These are phyloP conservation scores for Campoletis raptor DNA, from an alignment of 2,888 invertebrate species.

Conservation along the genomic window DNA sequence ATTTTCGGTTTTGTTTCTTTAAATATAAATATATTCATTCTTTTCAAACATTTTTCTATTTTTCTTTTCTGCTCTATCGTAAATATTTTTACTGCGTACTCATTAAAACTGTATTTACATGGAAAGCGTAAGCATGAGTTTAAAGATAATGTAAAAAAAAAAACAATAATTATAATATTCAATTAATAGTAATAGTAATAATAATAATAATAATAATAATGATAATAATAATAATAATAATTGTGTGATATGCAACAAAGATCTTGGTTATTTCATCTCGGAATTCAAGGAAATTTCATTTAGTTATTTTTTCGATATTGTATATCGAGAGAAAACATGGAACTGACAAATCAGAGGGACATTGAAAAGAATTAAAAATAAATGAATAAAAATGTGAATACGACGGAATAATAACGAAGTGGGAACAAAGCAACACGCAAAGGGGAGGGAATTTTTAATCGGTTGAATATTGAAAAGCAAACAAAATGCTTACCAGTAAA, in stretches of 20 bases:
- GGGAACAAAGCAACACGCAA: not conserved
- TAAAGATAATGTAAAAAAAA: not conserved
- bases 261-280: slow-evolving; percentile 37
- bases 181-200: slow-evolving; percentile 1
- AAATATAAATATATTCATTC: not conserved
- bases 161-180: not conserved
- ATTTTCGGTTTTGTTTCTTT: not conserved
- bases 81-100: slow-evolving; percentile 1
- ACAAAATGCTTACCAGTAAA: not conserved
- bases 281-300: slow-evolving; percentile 34
- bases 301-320: slow-evolving; percentile 4
- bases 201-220: not conserved
- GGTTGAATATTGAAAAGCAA: not conserved
- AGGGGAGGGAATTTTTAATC: not conserved
- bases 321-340: not conserved
- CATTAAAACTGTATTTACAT: slow-evolving; percentile 55
- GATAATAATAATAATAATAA: slow-evolving; percentile 6
- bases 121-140: slow-evolving; percentile 12
- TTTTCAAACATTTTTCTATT: not conserved
- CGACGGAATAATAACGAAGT: not conserved
- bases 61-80: slow-evolving; percentile 10
- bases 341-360: not conserved
- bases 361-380: not conserved
- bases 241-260: slow-evolving; percentile 51
- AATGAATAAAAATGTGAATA: not conserved